Evolutionary conservation across 2,888 invertebrate species (phyloP), one percentile per base, ranked within the genome.

Genomic region (Rhagophthalmus giganteus): DNA sequence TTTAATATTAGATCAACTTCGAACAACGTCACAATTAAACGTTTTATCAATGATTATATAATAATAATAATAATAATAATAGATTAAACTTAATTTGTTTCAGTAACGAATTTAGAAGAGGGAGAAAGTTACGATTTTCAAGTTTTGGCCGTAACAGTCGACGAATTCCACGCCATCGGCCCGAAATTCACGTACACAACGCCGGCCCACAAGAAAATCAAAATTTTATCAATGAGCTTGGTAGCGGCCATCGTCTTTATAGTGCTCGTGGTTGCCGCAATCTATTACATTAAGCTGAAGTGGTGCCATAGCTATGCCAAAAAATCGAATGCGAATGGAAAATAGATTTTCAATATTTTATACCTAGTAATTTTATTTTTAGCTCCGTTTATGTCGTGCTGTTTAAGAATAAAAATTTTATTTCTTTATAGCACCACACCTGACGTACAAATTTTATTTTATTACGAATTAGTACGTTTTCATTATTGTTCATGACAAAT

Each of bases 51-150:
- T 30, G n/a, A 10, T 3, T 30, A 10, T 30, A 11, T 30, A 30
- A 2, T 8, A 30, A n/a, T 15, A n/a, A 20, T 20, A 20, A 20
- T 20, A 20, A 7, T 20, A 20, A 5, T 20, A 3, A 20, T 20
- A 5, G 20, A 20, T 5, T 5, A 5, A 7, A 3, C 20, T 20
- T 5, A 5, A 48, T 24, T 54, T 52, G 40, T 73, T 74, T 37
- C 79, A 84, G 86, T 91, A 59, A 80, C 82, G 62, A 80, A 81
- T 57, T 76, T 90, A 58, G 81, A 83, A 61, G 90, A 90, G 66
- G 90, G 90, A 58, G 82, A 78, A 62, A 80, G 78, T 39, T 91
- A 91, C 71, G 79, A 81, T 64, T 86, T 91, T 65, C 85, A 87
- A 73, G 88, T 93, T 49, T 72, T 82, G 54, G 86, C 90, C 0